Evolutionary conservation across 2,113 vertebrate species (phyloP), one percentile per base, ranked within the genome.

Genomic region (Nothocercus nigrocapillus): DNA sequence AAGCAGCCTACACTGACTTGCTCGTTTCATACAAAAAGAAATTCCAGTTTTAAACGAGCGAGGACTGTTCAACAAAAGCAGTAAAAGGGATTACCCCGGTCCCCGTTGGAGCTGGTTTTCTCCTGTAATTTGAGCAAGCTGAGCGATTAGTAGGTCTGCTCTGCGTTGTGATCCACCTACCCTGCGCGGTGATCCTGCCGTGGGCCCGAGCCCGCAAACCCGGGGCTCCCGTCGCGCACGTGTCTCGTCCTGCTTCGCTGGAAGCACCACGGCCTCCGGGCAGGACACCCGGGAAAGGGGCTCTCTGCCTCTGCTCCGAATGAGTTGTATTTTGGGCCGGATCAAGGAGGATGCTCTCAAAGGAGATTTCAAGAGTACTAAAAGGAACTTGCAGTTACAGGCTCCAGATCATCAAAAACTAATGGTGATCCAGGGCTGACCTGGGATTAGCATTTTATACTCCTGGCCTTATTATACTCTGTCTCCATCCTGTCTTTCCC

Each of bases 121-220:
- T 62, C 25, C 49, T 56, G 40, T 69, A 44, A 89, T 62, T 95
- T 73, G 66, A 89, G 81, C 16, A 72, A 83, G 53, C 12, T 44
- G 45, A 78, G 75, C 5, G 27, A 82, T 19, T 38, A 74, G 42
- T 5, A 69, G 42, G n/a, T 34, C 45, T 4, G 1, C 30, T 64
- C 38, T 67, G 82, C 30, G 62, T 5, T 54, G 25, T 6, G 54
- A 69, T 69, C 44, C 62, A 40, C 2, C 25, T 27, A 78, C 51
- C 42, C 47, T 9, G 11, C 25, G 25, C 14, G 7, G 51, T 27
- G 51, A 36, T n/a, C 80, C 62, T 17, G n/a, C n/a, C n/a, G 0
- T 1, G 11, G n/a, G 78, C 53, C 58, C 4, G 1, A 89, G 78
- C 11, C 8, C 0, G 0, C 40, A n/a, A 49, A 8, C 8, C 49